Evolutionary conservation across 2,797 vertebrate species (phyloP), one percentile per base, ranked within the genome.

Genomic region (Astyanax mexicanus): DNA sequence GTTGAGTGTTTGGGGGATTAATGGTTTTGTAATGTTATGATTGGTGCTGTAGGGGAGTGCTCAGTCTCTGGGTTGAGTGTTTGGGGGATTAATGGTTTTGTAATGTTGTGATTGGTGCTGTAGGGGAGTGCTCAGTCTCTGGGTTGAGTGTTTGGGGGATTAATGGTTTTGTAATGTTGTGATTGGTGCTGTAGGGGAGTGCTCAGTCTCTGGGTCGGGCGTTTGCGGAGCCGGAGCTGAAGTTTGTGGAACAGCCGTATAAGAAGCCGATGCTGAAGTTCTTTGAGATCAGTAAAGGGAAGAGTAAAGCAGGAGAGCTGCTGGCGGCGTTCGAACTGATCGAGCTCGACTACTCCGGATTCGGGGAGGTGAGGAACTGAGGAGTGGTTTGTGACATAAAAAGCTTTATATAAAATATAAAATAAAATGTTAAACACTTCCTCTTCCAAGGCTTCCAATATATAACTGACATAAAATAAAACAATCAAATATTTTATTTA

Each of bases 281-380:
- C 88, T 96, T 92, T 25, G 93, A 96, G 67, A 88, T 98, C 81
- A 95, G 79, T 83, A 93, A 91, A 85, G 96, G 96, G n/a, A 88
- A 89, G 52, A 84, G 44, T 74, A 78, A 91, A 0, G 95, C 90
- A 0, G 95, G 96, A 17, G 96, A 98, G 85, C 93, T 99, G 76
- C 84, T 99, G 80, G 95, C 95, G 0, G 86, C 93, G 7, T 97
- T 99, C 55, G 97, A 99, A 79, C 92, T 99, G 76, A 96, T 98
- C 0, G 96, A 99, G 82, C 84, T 98, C 35, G 93, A 98, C 85
- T 97, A 96, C 83, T 92, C 93, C 2, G 88, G 90, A 4, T 93
- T 25, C 17, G 75, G 75, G 6, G 75, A 51, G 75, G 75, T 78
- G n/a, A 49, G 52, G 60, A 13, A 12, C 44, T 79, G 25, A 13